Evolutionary conservation across 2,797 vertebrate species (phyloP).

Genomic region (Megaceryle alcyon): DNA sequence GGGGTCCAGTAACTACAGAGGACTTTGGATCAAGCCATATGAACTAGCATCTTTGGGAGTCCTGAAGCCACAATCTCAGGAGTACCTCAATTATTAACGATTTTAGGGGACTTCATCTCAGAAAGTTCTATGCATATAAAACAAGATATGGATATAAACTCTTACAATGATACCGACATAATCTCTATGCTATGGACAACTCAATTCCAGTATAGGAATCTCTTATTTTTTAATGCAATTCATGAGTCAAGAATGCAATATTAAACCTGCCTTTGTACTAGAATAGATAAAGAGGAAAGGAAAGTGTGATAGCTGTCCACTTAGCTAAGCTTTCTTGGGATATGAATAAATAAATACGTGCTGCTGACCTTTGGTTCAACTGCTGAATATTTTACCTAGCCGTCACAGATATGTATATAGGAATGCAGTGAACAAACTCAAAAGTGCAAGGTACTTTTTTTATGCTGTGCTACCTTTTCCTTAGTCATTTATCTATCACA

Average conservation of each 20-base stretch:
- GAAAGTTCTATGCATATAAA: not conserved
- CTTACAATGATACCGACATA: not conserved
- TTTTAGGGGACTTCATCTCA: not conserved
- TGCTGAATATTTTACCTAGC: not conserved
- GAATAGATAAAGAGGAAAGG: not conserved
- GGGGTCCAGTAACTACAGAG: not conserved
- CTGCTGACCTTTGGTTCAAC: not conserved
- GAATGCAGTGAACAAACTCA: not conserved
- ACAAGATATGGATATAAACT: not conserved
- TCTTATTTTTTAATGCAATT: not conserved
- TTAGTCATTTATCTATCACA: not conserved
- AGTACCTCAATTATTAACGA: not conserved
- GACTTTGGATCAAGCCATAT: rapidly evolving
- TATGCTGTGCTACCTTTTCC: not conserved
- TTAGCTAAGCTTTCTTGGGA: not conserved
- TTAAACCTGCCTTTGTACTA: not conserved
- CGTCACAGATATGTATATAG: not conserved
- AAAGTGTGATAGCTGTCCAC: not conserved
- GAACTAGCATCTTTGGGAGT: not conserved
- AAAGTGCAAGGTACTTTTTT: not conserved
- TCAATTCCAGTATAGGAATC: not conserved
- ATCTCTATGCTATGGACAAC: not conserved
- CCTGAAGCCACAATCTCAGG: not conserved
- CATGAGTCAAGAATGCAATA: not conserved
- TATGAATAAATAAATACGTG: not conserved